phyloP scores from a whole-genome alignment of 2,113 vertebrate species.

The Nipponia nippon region DNA sequence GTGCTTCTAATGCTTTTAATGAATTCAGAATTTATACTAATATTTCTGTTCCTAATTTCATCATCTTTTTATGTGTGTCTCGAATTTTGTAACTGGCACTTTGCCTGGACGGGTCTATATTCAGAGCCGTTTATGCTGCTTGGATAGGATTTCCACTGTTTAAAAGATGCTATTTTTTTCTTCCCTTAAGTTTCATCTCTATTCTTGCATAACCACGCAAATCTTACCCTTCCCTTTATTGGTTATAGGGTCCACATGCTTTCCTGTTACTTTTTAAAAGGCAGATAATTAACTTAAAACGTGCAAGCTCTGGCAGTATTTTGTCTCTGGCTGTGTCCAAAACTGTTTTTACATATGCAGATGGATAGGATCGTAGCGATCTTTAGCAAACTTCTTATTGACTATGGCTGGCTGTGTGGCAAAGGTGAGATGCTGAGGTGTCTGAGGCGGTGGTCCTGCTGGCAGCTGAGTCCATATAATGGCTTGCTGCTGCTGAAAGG shows the following conservation, averaged over 20 bases:
- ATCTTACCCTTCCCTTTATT: background rate
- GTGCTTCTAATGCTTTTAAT: constrained; percentile 41
- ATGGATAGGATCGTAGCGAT: background rate
- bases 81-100: constrained; percentile 37
- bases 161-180: background rate
- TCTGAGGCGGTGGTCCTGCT: background rate
- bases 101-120: constrained; percentile 37
- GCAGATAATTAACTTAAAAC: background rate
- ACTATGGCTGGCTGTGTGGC: background rate
- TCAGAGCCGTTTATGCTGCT: constrained; percentile 39
- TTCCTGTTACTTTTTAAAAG: background rate
- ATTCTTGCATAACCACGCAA: background rate
- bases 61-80: constrained; percentile 37
- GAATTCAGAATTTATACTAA: constrained; percentile 28
- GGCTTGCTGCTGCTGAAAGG: background rate
- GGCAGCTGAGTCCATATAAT: background rate
- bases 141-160: constrained; percentile 49
- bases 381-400: background rate
- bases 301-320: background rate
- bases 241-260: background rate
- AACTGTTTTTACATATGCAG: background rate
- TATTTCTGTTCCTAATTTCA: constrained; percentile 35
- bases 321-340: background rate
- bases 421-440: background rate
- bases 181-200: background rate